Evolutionary conservation across 2,888 invertebrate species (phyloP).

Genomic region (Drosophila formosana): DNA sequence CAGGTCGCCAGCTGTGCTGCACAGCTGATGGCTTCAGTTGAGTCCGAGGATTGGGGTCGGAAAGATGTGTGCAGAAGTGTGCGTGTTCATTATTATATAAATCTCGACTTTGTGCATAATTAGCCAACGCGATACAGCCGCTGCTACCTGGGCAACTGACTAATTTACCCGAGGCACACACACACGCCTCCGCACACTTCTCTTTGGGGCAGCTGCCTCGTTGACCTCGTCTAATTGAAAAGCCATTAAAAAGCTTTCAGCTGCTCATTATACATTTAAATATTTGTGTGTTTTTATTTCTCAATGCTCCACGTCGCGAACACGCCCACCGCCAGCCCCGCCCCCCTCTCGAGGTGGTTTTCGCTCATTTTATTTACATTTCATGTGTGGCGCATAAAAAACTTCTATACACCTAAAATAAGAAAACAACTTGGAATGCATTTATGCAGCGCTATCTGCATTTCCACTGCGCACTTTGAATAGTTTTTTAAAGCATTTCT

Average conservation of each 20-base stretch:
- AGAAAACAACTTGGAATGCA: constrained; percentile 27
- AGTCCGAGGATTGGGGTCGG: constrained; percentile 4
- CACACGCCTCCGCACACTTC: background rate
- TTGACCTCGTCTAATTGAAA: constrained; percentile 78
- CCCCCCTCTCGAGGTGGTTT: background rate
- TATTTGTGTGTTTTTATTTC: constrained; percentile 73
- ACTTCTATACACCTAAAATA: constrained; percentile 19
- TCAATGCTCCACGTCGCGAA: constrained; percentile 19
- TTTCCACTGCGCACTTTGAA: constrained; percentile 18
- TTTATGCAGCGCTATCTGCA: constrained; percentile 42
- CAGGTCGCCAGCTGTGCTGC: constrained; percentile 4
- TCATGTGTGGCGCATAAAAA: constrained; percentile 38
- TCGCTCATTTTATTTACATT: constrained; percentile 47
- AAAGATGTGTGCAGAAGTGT: background rate
- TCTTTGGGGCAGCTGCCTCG: constrained; percentile 1
- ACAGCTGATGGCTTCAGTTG: constrained; percentile 20
- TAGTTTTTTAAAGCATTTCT: background rate
- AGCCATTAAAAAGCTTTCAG: constrained; percentile 80
- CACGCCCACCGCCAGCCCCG: background rate
- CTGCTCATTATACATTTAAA: constrained; percentile 81
- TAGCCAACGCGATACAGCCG: constrained; percentile 47
- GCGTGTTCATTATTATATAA: constrained; percentile 35
- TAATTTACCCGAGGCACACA: constrained; percentile 37
- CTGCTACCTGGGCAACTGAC: constrained; percentile 35
- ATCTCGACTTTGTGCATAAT: constrained; percentile 64